Base-by-base conservation (phyloP, 2,113 vertebrate genomes). In the Macrotus californicus region DNA sequence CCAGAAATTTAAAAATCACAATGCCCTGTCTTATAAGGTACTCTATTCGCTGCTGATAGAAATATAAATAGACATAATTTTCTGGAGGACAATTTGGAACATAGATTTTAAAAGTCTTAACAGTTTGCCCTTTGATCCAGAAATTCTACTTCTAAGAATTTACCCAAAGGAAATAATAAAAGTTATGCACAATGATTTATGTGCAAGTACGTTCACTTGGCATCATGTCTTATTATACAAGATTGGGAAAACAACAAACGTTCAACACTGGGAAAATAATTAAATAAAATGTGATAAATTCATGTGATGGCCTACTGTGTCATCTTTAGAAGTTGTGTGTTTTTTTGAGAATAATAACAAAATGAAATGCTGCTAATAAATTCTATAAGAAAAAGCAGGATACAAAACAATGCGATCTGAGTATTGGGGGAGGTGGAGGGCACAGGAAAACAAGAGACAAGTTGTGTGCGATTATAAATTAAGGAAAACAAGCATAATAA, bases 131-230 rank as follows among this genome's bases (percentile, higher is more conserved):
- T 87, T 95, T 69, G 41, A 46, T 43, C 24, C 41, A 87, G 59
- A 92, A 87, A 75, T 70, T 95, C 26, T 69, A 36, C 69, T 94
- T 93, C 36, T 91, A 81, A 91, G 46, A 48, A 79, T 61, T 79
- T 93, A 41, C 52, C 34, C 12, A 73, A 81, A 46, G n/a, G 24
- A 80, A 91, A 81, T 48, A 69, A 34, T 59, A 56, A 54, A 21
- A 86, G 13, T 59, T 21, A 13, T 29, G 48, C 34, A 67, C 4
- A 93, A 26, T 6, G 26, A 79, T 16, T 67, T 73, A 52, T 15
- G 3, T 80, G 18, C 9, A 70, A 59, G 36, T 56, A 46, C 39
- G 84, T 26, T 83, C 31, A 52, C 9, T 6, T 79, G 19, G 6
- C 24, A 52, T 81, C 11, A 2, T 79, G 39, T 69, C 36, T 86